A percentile compares a stretch with the other conserved stretches of the same genome.
Conservation (phyloP, 2,113 vertebrate genomes). For the Indri indri region DNA sequence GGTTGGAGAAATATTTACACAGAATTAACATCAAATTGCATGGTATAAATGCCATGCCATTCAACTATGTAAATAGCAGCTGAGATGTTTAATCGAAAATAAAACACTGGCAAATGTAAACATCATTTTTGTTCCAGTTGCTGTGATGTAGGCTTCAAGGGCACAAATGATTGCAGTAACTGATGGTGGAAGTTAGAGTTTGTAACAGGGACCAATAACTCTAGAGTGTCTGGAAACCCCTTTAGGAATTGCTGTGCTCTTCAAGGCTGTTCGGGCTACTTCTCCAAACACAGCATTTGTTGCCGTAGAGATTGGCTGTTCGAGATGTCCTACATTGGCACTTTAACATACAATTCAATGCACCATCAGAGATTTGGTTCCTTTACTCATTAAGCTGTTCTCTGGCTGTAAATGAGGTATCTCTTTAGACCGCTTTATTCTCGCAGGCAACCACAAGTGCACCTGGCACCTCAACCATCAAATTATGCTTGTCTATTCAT, state of each 20-base stretch:
- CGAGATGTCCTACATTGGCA: background rate
- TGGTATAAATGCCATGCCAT: conserved; percentile 81
- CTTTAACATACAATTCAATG: background rate
- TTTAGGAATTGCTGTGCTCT: conserved; percentile 19
- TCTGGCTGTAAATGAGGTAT: background rate
- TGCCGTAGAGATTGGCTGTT: background rate
- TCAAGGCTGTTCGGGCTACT: background rate
- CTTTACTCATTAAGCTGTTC: background rate
- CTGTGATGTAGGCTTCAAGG: conserved; percentile 59
- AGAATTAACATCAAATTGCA: conserved; percentile 81
- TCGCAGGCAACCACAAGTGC: background rate
- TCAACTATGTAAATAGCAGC: conserved; percentile 85
- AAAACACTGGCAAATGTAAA: conserved; percentile 83
- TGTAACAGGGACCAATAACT: conserved; percentile 54
- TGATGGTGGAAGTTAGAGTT: conserved; percentile 71
- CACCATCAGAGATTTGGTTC: background rate
- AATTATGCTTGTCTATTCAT: background rate
- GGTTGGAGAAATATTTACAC: conserved; percentile 86
- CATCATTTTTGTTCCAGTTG: conserved; percentile 72
- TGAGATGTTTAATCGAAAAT: conserved; percentile 86
- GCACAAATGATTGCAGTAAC: conserved; percentile 65
- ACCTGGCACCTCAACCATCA: background rate
- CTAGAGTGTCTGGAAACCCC: conserved; percentile 30
- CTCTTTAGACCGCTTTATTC: background rate
- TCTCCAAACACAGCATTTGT: conserved; percentile 23